Evolutionary conservation across 2,888 invertebrate genomes (phyloP).

Genomic region (Eledona agricola): DNA sequence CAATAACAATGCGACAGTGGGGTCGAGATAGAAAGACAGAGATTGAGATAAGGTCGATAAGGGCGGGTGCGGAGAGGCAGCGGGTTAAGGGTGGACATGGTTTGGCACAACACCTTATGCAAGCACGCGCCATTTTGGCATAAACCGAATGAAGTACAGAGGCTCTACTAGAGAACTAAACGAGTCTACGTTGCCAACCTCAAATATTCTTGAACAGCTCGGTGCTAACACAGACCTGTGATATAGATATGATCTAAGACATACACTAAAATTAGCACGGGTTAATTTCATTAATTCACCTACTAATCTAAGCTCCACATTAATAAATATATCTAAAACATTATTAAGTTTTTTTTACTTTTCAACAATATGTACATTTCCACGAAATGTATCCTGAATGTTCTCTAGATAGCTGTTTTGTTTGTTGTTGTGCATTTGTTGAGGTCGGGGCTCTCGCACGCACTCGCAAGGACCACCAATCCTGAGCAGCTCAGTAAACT

Average conservation of each 20-base stretch:
- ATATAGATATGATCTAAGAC: slow-evolving; percentile 55
- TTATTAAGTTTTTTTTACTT: slow-evolving; percentile 52
- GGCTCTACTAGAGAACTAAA: slow-evolving; percentile 17
- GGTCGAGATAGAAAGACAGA: slow-evolving; percentile 25
- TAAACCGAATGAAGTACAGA: slow-evolving; percentile 19
- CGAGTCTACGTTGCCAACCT: slow-evolving; percentile 42
- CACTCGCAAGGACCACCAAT: slow-evolving; percentile 21
- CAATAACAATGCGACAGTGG: slow-evolving; percentile 55
- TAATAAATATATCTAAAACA: slow-evolving; percentile 62
- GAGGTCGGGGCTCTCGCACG: slow-evolving; percentile 26
- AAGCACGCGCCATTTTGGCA: slow-evolving; percentile 38
- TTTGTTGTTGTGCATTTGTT: no score
- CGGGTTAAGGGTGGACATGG: slow-evolving; percentile 43
- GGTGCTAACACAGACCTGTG: slow-evolving; percentile 55
- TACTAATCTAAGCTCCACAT: slow-evolving; percentile 59
- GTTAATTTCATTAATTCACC: slow-evolving; percentile 46
- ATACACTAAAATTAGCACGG: slow-evolving; percentile 54
- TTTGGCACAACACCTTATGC: slow-evolving; percentile 60
- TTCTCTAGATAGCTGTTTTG: slow-evolving; percentile 44
- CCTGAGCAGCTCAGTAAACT: slow-evolving; percentile 15
- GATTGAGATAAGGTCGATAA: no score
- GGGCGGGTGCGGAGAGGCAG: slow-evolving; percentile 34
- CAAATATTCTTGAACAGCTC: slow-evolving; percentile 46
- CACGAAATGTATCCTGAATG: slow-evolving; percentile 55
- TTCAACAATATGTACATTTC: slow-evolving; percentile 60